These are phyloP conservation scores for Trissolcus basalis DNA, from an alignment of 1,140 invertebrate genomes.

Conservation along the genomic window DNA sequence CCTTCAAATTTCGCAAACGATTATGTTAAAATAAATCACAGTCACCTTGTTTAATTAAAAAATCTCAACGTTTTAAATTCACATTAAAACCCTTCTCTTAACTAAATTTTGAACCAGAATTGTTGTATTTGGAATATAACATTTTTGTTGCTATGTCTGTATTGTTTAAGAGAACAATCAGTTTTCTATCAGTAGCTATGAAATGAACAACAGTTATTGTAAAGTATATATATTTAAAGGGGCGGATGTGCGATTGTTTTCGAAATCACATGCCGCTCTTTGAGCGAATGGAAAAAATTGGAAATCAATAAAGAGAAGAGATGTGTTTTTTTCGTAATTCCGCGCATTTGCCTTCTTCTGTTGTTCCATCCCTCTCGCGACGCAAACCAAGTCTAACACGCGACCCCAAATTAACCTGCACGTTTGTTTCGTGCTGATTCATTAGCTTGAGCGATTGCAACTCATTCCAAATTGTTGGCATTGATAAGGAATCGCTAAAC, in stretches of 20 bases:
- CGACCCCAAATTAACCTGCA: slow-evolving; percentile 5
- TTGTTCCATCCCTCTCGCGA: slow-evolving; percentile 1
- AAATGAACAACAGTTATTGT: slow-evolving; percentile 53
- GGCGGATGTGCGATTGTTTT: slow-evolving; percentile 50
- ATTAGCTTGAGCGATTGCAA: no score
- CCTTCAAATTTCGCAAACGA: no score
- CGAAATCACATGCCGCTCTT: slow-evolving; percentile 34
- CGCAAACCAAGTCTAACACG: background rate
- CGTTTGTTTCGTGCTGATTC: no score
- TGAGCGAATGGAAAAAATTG: slow-evolving; percentile 58
- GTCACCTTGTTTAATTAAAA: no score
- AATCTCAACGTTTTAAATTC: no score
- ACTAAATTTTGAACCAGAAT: no score
- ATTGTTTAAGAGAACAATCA: background rate
- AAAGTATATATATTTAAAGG: slow-evolving; percentile 52
- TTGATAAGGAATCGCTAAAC: no score
- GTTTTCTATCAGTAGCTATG: slow-evolving; percentile 23
- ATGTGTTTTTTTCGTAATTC: slow-evolving; percentile 59
- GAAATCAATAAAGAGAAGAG: slow-evolving; percentile 62
- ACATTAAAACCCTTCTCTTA: no score
- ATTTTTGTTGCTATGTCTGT: background rate
- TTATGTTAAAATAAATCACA: no score
- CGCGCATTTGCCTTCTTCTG: slow-evolving; percentile 12
- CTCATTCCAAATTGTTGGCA: no score
- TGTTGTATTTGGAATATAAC: no score